A percentile compares a stretch with the other conserved stretches of the same genome.
phyloP scores from a whole-genome alignment of 2,797 vertebrate genomes.

The Pseudopleuronectes americanus region DNA sequence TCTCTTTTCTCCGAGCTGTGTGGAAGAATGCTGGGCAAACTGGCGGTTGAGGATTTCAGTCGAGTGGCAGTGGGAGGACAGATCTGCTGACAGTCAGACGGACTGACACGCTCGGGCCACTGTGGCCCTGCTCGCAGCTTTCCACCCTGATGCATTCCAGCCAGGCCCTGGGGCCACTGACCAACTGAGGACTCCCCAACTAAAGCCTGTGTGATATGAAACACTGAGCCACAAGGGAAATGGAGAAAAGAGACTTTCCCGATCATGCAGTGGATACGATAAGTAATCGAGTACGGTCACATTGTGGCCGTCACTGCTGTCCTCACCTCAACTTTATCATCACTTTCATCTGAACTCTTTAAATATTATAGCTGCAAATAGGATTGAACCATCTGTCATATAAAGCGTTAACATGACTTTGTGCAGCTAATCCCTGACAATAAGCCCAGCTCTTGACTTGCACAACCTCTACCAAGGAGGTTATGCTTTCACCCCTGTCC shows the following conservation, averaged over 20 bases:
- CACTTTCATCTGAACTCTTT: background rate
- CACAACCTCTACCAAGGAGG: too few species aligned
- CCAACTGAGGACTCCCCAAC: conserved; percentile 41
- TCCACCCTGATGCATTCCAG: conserved; percentile 61
- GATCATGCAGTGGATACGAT: background rate
- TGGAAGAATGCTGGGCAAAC: conserved; percentile 60
- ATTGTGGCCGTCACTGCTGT: background rate
- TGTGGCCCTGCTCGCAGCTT: conserved; percentile 55
- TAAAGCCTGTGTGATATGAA: conserved; percentile 24
- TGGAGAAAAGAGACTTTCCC: conserved; percentile 16
- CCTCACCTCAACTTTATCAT: too few species aligned
- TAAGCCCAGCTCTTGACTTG: background rate
- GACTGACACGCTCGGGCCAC: conserved; percentile 71
- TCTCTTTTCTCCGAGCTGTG: conserved; percentile 32
- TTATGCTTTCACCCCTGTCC: too few species aligned
- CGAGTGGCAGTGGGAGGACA: conserved; percentile 73
- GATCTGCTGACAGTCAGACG: conserved; percentile 72
- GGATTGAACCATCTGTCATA: background rate
- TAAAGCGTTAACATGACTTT: background rate
- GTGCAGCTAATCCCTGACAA: conserved; percentile 22
- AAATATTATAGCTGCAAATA: background rate
- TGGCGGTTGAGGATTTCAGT: conserved; percentile 65
- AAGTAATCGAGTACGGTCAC: background rate
- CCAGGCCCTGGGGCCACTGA: conserved; percentile 27
- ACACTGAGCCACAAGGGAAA: conserved; percentile 14